phyloP scores from a whole-genome alignment of 2,797 vertebrate species.

The Anguilla marmorata region DNA sequence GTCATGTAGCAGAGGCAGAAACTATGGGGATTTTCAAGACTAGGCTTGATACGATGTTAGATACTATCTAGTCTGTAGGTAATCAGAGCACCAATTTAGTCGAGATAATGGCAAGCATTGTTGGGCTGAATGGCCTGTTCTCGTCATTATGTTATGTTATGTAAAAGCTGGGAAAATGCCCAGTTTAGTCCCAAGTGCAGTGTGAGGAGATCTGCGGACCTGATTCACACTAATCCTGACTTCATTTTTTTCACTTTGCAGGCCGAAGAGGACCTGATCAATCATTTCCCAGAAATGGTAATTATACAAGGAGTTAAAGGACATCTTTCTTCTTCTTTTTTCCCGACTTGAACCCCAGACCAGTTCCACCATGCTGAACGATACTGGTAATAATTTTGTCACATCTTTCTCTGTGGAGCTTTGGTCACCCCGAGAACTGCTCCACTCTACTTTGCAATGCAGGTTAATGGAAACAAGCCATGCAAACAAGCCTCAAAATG shows the following conservation, averaged over 20 bases:
- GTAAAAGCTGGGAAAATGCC: not conserved
- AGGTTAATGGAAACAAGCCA: not conserved
- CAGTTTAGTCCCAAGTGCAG: not conserved
- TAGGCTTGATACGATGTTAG: too few relatives aligned
- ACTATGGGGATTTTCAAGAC: too few relatives aligned
- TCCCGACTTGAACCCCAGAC: not conserved
- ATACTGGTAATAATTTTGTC: not conserved
- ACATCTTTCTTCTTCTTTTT: not conserved
- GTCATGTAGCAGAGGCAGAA: too few relatives aligned
- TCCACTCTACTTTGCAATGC: not conserved
- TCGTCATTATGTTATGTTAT: too few relatives aligned
- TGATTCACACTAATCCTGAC: not conserved
- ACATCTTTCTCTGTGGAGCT: constrained; percentile 20
- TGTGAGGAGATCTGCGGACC: not conserved
- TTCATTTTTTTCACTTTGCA: constrained; percentile 47
- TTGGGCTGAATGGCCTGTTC: too few relatives aligned
- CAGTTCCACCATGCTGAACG: not conserved
- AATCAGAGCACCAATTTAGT: too few relatives aligned
- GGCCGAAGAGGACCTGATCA: constrained; percentile 63
- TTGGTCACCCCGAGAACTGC: not conserved
- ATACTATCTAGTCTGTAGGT: too few relatives aligned
- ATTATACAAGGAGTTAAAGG: constrained; percentile 25
- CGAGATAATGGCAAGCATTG: too few relatives aligned
- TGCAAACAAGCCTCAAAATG: not conserved
- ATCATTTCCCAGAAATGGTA: constrained; percentile 71